A percentile compares a stretch with the other conserved stretches of the same genome.
Conservation (phyloP, 1,140 invertebrate species). For the Doryteuthis pealeii region DNA sequence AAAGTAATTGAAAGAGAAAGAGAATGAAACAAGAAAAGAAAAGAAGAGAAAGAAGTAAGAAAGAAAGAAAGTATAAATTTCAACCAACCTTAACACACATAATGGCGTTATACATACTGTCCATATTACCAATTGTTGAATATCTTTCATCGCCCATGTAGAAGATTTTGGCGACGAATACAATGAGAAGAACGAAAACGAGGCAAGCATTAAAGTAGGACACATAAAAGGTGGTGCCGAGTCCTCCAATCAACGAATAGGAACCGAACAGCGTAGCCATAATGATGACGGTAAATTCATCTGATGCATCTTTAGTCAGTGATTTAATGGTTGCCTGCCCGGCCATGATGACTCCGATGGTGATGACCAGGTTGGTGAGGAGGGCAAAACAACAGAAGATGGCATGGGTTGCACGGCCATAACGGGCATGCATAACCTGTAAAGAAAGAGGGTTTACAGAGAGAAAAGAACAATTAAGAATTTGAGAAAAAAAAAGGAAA, state of each 20-base stretch:
- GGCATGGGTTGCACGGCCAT: conserved; percentile 55
- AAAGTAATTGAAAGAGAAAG: no score
- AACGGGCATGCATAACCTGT: conserved; percentile 56
- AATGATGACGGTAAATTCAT: conserved; percentile 43
- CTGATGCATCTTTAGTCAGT: conserved; percentile 42
- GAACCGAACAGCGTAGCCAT: conserved; percentile 50
- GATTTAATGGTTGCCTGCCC: conserved; percentile 45
- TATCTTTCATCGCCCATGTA: conserved; percentile 37
- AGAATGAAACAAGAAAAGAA: no score
- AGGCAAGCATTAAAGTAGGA: conserved; percentile 59
- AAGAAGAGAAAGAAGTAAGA: no score
- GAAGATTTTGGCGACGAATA: conserved; percentile 47
- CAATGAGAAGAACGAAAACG: conserved; percentile 55
- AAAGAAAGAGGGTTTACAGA: conserved; percentile 8
- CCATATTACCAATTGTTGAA: conserved; percentile 33
- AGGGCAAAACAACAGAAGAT: conserved; percentile 59
- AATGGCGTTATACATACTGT: conserved; percentile 41
- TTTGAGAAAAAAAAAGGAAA: background rate
- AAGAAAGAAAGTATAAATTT: no score
- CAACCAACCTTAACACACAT: conserved; percentile 29
- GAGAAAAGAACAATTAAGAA: background rate
- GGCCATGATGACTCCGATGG: conserved; percentile 54
- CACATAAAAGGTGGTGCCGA: conserved; percentile 60
- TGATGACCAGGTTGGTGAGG: conserved; percentile 59
- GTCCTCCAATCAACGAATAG: conserved; percentile 58